Evolutionary conservation across 2,113 vertebrate genomes (phyloP).

Genomic region (Gavialis gangeticus): DNA sequence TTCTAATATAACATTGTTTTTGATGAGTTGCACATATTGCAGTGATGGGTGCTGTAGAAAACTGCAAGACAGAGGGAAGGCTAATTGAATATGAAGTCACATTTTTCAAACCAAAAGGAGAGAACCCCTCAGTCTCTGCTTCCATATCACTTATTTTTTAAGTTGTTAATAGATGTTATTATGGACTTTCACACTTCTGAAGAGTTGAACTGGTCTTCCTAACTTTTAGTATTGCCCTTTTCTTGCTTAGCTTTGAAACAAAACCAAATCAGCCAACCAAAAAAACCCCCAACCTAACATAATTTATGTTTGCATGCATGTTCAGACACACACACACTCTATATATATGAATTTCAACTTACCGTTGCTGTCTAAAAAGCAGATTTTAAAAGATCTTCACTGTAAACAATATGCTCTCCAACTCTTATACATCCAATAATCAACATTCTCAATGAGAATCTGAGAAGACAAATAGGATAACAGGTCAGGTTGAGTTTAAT

Average conservation of each 20-base stretch:
- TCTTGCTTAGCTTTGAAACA: not conserved
- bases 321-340: fast-evolving
- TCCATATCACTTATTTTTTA: not conserved
- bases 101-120: not conserved
- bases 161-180: not conserved
- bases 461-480: conserved; percentile 26
- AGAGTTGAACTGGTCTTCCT: not conserved
- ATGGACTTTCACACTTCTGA: not conserved
- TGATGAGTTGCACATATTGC: not conserved
- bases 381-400: conserved; percentile 73
- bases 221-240: not conserved
- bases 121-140: not conserved
- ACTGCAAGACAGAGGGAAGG: not conserved
- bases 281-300: too few relatives aligned
- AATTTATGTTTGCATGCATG: not conserved
- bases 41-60: not conserved
- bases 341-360: not conserved
- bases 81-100: not conserved
- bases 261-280: fast-evolving
- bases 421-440: conserved; percentile 56
- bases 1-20: not conserved
- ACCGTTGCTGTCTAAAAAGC: conserved; percentile 69
- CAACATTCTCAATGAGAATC: conserved; percentile 70
- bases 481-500: not conserved
- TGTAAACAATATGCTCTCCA: conserved; percentile 71